A percentile compares a stretch with the other conserved stretches of the same genome.
Conservation (phyloP, 2,888 invertebrate genomes). For the Apodemia zela region DNA sequence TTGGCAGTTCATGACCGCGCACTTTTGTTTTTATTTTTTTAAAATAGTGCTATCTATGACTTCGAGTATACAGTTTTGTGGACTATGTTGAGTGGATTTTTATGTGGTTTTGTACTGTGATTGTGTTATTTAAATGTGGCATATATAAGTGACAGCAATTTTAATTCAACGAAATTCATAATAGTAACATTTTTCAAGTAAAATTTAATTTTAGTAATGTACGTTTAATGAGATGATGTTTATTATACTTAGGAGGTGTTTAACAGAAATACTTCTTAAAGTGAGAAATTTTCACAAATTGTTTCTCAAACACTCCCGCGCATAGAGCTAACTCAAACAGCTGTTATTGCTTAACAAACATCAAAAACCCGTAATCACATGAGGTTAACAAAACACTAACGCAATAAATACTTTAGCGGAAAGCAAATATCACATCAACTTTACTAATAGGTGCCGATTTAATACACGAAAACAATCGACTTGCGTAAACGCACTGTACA, state of each 20-base stretch:
- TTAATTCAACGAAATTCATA: not conserved
- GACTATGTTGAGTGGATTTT: conserved; percentile 25
- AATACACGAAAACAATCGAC: conserved; percentile 58
- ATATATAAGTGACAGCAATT: not conserved
- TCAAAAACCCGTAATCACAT: conserved; percentile 69
- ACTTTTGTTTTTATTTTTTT: conserved; percentile 40
- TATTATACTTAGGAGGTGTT: too few relatives aligned
- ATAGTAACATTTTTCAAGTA: not conserved
- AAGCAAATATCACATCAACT: conserved; percentile 54
- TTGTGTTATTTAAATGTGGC: conserved; percentile 13
- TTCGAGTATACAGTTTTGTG: conserved; percentile 16
- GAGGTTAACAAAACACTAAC: conserved; percentile 74
- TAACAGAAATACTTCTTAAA: conserved; percentile 11
- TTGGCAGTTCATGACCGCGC: conserved; percentile 45
- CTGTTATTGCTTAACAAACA: conserved; percentile 70
- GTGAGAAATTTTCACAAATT: conserved; percentile 15
- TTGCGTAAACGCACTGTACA: conserved; percentile 51
- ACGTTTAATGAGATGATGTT: not conserved
- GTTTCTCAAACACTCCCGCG: conserved; percentile 15
- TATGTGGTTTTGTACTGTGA: conserved; percentile 22
- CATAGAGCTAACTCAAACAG: conserved; percentile 51
- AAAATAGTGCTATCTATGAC: conserved; percentile 17
- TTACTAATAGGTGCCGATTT: conserved; percentile 69
- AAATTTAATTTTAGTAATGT: not conserved
- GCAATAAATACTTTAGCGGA: conserved; percentile 67